Conservation (phyloP, 37 sponge, comb jelly and placozoan species). For the Beroe forskalii region DNA sequence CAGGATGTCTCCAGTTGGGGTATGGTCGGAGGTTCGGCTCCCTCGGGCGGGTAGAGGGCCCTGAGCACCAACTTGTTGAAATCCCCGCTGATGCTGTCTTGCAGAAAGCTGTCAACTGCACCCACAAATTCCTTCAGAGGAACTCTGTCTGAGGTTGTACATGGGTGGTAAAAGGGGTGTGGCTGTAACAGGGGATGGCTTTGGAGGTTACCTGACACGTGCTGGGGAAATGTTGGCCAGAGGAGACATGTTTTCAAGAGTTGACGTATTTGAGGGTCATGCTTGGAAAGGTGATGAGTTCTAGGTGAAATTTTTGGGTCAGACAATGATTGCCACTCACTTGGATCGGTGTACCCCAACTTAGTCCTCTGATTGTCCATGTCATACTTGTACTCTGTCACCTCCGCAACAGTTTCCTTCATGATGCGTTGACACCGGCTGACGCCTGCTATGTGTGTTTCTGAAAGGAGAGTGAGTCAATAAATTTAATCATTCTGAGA, state of each 20-base stretch:
- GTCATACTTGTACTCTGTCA: neutral
- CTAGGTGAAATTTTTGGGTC: no score
- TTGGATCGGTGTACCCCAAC: constrained; percentile 32
- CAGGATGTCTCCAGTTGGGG: constrained; percentile 12
- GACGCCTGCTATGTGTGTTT: constrained; percentile 15
- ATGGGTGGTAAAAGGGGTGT: neutral
- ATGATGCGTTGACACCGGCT: neutral
- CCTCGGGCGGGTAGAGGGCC: constrained; percentile 41
- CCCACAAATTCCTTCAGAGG: neutral
- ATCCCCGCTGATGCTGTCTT: neutral
- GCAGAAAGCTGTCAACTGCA: neutral
- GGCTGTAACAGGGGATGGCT: neutral
- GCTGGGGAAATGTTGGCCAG: no score
- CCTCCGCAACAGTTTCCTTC: neutral
- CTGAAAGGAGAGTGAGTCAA: neutral
- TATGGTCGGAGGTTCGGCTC: constrained; percentile 6
- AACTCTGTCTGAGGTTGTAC: neutral
- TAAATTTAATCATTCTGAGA: no score
- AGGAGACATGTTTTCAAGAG: no score
- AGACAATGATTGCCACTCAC: no score
- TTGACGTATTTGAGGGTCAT: no score
- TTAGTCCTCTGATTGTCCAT: constrained; percentile 2
- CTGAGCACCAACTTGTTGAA: constrained; percentile 15
- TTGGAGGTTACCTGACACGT: neutral
- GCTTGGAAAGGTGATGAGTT: no score